A percentile compares a stretch with the other conserved stretches of the same genome.
Conservation (phyloP, 2,888 invertebrate genomes). For the Anorthoa munda region DNA sequence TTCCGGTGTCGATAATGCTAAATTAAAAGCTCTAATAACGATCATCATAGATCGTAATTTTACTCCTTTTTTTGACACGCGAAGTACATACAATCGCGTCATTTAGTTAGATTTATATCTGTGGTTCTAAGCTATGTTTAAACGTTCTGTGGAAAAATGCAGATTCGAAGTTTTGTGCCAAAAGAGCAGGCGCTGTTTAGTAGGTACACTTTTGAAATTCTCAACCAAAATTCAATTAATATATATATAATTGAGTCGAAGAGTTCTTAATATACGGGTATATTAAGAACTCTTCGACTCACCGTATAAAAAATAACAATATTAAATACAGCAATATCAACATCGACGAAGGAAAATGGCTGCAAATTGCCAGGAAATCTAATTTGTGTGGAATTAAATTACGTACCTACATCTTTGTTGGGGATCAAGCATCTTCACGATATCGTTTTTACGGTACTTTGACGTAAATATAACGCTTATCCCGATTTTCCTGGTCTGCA, state of each 20-base stretch:
- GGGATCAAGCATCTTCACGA: constrained; percentile 2
- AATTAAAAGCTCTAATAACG: too few relatives aligned
- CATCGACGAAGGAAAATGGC: constrained; percentile 30
- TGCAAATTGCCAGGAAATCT: constrained; percentile 47
- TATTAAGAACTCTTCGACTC: background rate
- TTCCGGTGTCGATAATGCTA: too few relatives aligned
- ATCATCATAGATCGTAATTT: too few relatives aligned
- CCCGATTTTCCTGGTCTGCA: background rate
- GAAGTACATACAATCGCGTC: too few relatives aligned
- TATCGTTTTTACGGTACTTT: constrained; percentile 28
- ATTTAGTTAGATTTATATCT: too few relatives aligned
- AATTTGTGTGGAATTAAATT: constrained; percentile 55
- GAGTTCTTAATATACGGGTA: too few relatives aligned
- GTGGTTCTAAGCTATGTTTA: too few relatives aligned
- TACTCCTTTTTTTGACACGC: too few relatives aligned
- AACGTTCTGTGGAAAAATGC: background rate
- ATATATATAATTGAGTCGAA: too few relatives aligned
- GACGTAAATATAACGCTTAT: constrained; percentile 18
- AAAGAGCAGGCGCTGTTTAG: too few relatives aligned
- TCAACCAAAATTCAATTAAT: background rate
- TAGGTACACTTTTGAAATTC: too few relatives aligned
- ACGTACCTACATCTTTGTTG: constrained; percentile 6
- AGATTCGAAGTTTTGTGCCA: too few relatives aligned
- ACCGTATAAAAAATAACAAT: background rate
- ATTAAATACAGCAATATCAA: constrained; percentile 10